Evolutionary conservation across 2,113 vertebrate genomes (phyloP).

Genomic region (Oceanodroma tethys): DNA sequence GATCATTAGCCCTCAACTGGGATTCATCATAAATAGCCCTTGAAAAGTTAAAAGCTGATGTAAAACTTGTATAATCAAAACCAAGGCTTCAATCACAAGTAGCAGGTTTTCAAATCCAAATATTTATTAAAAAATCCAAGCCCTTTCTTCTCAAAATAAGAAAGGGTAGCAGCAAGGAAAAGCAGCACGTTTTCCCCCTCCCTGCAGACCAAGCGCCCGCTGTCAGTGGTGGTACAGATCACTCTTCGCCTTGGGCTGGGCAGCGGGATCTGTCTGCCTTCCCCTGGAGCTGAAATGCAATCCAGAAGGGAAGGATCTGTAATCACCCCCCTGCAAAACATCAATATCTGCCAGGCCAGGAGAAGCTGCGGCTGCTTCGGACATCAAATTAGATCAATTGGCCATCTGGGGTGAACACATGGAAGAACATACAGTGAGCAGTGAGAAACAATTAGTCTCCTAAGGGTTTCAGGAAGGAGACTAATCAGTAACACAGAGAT

Average conservation of each 20-base stretch:
- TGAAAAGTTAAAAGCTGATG: neutral
- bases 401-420: constrained; percentile 47
- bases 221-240: neutral
- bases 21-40: neutral
- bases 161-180: neutral
- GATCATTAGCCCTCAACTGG: neutral
- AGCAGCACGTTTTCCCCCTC: accelerated
- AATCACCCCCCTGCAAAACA: neutral
- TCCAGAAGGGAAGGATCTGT: neutral
- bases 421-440: constrained; percentile 12
- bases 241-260: neutral
- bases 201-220: neutral
- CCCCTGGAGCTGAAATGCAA: neutral
- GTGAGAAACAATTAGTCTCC: constrained; percentile 28
- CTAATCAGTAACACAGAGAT: neutral
- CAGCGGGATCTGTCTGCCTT: neutral
- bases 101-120: neutral
- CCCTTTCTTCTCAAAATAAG: neutral
- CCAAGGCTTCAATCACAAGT: neutral
- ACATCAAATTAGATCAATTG: constrained; percentile 43
- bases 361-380: neutral
- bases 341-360: neutral
- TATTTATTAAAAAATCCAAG: neutral
- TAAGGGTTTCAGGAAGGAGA: constrained; percentile 11
- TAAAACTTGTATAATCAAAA: neutral